Conservation (phyloP, 92 coral and sea anemone species). For the Micromussa lordhowensis region DNA sequence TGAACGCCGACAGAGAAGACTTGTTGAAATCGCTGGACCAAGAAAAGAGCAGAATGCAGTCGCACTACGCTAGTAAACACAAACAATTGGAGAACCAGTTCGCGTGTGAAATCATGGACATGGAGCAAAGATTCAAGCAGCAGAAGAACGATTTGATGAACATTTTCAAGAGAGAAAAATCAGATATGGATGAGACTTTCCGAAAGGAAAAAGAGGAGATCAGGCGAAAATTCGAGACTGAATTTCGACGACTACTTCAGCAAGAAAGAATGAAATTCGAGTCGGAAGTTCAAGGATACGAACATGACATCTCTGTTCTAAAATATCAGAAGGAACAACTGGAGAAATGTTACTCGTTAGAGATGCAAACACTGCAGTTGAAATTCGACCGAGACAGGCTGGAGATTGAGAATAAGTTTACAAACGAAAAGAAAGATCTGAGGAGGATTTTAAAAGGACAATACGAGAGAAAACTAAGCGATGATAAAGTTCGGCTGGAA, state of each 20-base stretch:
- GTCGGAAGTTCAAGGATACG: slow-evolving; percentile 91
- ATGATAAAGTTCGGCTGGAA: slow-evolving; percentile 86
- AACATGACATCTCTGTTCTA: slow-evolving; percentile 92
- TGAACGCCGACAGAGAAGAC: slow-evolving; percentile 64
- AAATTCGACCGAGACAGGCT: slow-evolving; percentile 91
- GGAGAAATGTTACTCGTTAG: slow-evolving; percentile 83
- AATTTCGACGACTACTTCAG: slow-evolving; percentile 83
- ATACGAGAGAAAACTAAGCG: slow-evolving; percentile 80
- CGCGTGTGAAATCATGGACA: slow-evolving; percentile 87
- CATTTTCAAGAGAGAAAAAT: slow-evolving; percentile 89
- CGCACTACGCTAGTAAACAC: slow-evolving; percentile 83
- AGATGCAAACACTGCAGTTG: slow-evolving; percentile 87
- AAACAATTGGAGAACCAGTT: slow-evolving; percentile 91
- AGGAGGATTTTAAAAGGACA: slow-evolving; percentile 84
- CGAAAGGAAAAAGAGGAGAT: slow-evolving; percentile 92
- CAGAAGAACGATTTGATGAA: slow-evolving; percentile 97
- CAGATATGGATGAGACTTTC: slow-evolving; percentile 77
- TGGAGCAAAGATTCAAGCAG: slow-evolving; percentile 91
- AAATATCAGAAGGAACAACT: slow-evolving; percentile 95
- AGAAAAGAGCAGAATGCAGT: slow-evolving; percentile 85
- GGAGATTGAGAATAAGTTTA: slow-evolving; percentile 87
- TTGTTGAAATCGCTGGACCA: slow-evolving; percentile 71
- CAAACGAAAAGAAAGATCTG: slow-evolving; percentile 87
- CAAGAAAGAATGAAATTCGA: slow-evolving; percentile 93
- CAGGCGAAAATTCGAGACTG: slow-evolving; percentile 84